A percentile compares a stretch with the other conserved stretches of the same genome.
Conservation (phyloP, 2,113 vertebrate species). For the Orthonyx spaldingii region DNA sequence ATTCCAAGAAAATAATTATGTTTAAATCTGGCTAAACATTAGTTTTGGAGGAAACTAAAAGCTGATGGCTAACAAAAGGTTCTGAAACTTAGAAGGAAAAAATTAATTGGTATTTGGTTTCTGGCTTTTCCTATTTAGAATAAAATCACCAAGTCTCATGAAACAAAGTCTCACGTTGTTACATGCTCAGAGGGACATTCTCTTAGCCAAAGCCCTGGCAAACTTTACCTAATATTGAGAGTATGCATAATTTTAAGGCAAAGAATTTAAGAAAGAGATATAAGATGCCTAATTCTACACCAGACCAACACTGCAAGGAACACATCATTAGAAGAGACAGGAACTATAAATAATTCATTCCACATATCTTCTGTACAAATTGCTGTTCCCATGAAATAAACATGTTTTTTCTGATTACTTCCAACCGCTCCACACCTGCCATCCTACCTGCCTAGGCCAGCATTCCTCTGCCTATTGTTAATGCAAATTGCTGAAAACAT, state of each 20-base stretch:
- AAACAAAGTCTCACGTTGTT: background rate
- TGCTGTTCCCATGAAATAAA: constrained; percentile 12
- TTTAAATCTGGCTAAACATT: background rate
- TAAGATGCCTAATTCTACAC: background rate
- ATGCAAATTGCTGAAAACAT: background rate
- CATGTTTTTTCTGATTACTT: background rate
- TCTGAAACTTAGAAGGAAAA: background rate
- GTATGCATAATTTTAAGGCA: background rate
- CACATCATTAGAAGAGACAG: background rate
- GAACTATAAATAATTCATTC: constrained; percentile 6
- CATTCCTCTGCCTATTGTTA: background rate
- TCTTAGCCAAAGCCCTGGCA: background rate
- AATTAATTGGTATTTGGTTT: background rate
- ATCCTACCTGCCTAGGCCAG: background rate
- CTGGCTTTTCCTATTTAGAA: background rate
- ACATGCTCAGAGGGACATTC: background rate
- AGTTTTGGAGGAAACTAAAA: background rate
- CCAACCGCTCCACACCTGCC: background rate
- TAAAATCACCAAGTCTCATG: background rate
- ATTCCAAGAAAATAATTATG: constrained; percentile 16
- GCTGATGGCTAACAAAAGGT: background rate
- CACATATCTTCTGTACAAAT: background rate
- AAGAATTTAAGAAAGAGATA: background rate
- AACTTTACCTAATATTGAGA: background rate
- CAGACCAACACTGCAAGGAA: background rate